These are phyloP conservation scores for Ormyrus nitidulus DNA, from an alignment of 2,888 invertebrate genomes.

Conservation along the genomic window DNA sequence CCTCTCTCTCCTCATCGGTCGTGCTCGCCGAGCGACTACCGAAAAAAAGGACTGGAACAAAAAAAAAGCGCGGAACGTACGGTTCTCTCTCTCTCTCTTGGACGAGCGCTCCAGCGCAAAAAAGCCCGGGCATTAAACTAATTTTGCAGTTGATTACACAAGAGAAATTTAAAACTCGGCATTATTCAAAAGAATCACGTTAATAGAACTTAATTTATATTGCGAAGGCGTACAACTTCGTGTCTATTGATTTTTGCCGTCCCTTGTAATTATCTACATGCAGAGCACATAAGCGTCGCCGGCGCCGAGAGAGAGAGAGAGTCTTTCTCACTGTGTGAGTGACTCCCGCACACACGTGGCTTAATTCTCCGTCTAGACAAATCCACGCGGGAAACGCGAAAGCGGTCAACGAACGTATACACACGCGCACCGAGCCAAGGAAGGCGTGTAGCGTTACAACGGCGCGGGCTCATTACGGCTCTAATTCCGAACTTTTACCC, in stretches of 20 bases:
- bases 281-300: conserved; percentile 45
- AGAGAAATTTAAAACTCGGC: conserved; percentile 49
- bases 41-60: background rate
- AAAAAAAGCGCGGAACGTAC: background rate
- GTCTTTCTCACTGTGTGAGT: conserved; percentile 1
- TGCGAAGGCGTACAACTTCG: conserved; percentile 53
- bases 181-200: conserved; percentile 56
- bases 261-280: conserved; percentile 57
- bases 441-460: conserved; percentile 48
- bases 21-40: background rate
- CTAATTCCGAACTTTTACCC: conserved; percentile 64
- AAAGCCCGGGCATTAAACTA: conserved; percentile 46
- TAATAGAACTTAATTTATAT: conserved; percentile 57
- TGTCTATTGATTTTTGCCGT: conserved; percentile 57
- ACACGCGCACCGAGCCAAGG: conserved; percentile 1
- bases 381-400: conserved; percentile 47
- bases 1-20: background rate
- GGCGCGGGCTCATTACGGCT: conserved; percentile 65
- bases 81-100: too few species aligned
- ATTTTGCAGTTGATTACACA: conserved; percentile 50
- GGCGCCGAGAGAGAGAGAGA: too few species aligned
- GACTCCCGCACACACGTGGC: conserved; percentile 41
- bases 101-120: background rate
- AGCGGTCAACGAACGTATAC: conserved; percentile 48
- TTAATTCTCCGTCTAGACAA: conserved; percentile 56